Base-by-base conservation (phyloP, 2,888 invertebrate species). In the Agrilus biguttatus region DNA sequence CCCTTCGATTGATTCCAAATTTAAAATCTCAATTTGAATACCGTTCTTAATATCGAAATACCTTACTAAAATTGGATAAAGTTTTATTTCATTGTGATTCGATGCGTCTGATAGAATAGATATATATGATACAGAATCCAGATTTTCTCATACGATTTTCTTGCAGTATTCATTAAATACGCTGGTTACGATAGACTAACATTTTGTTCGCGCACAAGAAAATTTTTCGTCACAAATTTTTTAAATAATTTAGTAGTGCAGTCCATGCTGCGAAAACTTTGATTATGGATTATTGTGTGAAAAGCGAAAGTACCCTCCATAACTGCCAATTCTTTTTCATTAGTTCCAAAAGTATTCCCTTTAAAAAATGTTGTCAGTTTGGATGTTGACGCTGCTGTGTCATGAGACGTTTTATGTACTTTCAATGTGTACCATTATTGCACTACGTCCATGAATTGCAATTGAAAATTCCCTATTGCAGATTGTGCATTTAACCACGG, bases 221-320 rank as follows among this genome's bases (percentile, higher is more conserved):
- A 48, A 48, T 47, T 50, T 46, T 48, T 49, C 45, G 36, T 52
- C 44, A 44, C 44, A 14, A 47, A 39, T 36, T 12, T 42, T 43
- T 46, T 43, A 3, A 28, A 46, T 44, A 10, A 46, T 37, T 46
- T 46, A 13, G 48, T 48, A 8, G 49, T 54, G 41, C 52, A 54
- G 37, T 55, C 50, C 43, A 49, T 53, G 10, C 48, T 51, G 14
- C 44, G 39, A 41, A 54, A 37, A 43, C 39, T 43, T 44, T 50
- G 50, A 42, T 51, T 52, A 39, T 53, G 53, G 17, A 46, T 37
- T 42, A 51, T 45, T 17, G 53, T 50, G 48, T 55, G 54, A 49
- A 49, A 55, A 42, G 53, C 49, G 45, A 45, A 53, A 39, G 47
- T 38, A 33, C 51, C 52, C 50, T 53, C 51, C 21, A 47, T 40